phyloP scores from a whole-genome alignment of 2,888 invertebrate genomes.

The Troilus luridus region DNA sequence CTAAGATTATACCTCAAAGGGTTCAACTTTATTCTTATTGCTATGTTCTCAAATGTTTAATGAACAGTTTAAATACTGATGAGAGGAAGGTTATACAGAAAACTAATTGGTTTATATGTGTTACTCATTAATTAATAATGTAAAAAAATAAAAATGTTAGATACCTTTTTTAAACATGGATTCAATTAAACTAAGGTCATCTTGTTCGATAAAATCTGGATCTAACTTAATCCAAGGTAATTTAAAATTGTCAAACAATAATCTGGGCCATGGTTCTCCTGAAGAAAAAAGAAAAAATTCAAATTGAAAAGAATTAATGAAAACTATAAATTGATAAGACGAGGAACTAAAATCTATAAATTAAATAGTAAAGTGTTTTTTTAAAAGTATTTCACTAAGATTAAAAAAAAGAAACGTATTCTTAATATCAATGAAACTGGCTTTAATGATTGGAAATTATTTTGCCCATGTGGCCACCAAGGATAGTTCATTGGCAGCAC shows the following conservation, averaged over 20 bases:
- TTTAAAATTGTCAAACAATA: slow-evolving; percentile 26
- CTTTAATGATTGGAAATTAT: no score
- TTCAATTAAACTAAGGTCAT: slow-evolving; percentile 41
- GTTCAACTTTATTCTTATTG: not conserved
- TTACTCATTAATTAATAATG: not conserved
- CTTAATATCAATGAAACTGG: no score
- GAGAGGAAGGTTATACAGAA: not conserved
- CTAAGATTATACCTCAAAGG: not conserved
- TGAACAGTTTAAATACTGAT: not conserved
- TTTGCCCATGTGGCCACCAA: no score
- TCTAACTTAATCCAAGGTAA: slow-evolving; percentile 55
- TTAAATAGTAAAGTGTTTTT: no score
- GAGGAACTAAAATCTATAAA: not conserved
- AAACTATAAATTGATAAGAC: not conserved
- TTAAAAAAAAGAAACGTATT: no score
- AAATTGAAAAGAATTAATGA: not conserved
- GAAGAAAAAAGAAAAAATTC: not conserved
- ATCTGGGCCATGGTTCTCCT: slow-evolving; percentile 57
- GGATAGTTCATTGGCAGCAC: no score
- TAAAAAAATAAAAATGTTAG: not conserved
- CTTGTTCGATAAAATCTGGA: slow-evolving; percentile 44
- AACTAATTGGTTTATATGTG: not conserved
- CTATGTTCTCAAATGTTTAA: not conserved
- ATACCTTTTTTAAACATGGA: slow-evolving; percentile 38
- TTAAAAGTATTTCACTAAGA: no score